These are phyloP conservation scores for Sebastes itinus DNA, from an alignment of 2,797 vertebrate genomes.

Conservation along the genomic window DNA sequence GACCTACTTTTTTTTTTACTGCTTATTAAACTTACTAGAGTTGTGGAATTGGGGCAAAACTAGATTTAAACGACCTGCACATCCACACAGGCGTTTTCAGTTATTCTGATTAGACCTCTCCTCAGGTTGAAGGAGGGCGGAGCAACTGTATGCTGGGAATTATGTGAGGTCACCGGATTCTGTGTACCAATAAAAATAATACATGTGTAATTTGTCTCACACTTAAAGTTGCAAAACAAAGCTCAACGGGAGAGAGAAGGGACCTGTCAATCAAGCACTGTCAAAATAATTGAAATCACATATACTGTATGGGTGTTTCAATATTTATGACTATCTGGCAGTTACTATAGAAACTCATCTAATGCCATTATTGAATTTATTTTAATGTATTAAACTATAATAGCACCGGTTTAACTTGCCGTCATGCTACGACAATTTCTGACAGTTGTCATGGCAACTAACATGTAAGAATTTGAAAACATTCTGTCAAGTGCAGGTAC, in stretches of 20 bases:
- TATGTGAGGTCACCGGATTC: neutral
- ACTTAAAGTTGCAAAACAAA: neutral
- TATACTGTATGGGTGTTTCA: neutral
- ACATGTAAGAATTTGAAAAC: constrained; percentile 33
- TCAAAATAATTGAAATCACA: neutral
- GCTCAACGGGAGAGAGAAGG: neutral
- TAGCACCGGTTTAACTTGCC: neutral
- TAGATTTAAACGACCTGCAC: neutral
- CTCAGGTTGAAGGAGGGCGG: neutral
- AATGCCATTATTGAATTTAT: neutral
- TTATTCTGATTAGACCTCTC: neutral
- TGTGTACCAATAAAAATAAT: neutral
- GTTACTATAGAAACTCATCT: neutral
- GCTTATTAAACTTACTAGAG: neutral
- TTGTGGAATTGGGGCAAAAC: neutral
- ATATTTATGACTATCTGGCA: neutral
- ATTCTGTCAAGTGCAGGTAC: constrained; percentile 60
- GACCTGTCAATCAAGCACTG: neutral
- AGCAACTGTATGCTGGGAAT: neutral
- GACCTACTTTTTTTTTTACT: neutral
- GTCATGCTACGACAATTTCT: neutral
- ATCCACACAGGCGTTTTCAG: neutral
- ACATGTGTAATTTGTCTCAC: neutral
- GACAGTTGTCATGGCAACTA: constrained; percentile 25
- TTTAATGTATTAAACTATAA: neutral